phyloP scores from a whole-genome alignment of 2,888 invertebrate genomes.

The Leptogaster cylindrica region DNA sequence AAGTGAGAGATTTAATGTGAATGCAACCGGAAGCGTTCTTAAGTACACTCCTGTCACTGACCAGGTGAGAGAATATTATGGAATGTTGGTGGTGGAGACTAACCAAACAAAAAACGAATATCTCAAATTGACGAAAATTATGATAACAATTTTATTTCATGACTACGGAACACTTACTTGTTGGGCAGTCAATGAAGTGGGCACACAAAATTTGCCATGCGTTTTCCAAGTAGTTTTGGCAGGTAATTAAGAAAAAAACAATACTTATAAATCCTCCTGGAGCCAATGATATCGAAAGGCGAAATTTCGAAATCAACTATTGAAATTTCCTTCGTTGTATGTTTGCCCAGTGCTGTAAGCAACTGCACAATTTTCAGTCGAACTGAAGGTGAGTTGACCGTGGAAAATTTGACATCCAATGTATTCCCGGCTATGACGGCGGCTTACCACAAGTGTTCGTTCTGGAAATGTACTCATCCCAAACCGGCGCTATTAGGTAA shows the following conservation, averaged over 20 bases:
- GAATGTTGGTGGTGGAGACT: no score
- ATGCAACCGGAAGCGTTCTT: constrained; percentile 76
- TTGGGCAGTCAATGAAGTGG: constrained; percentile 84
- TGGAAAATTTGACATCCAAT: constrained; percentile 82
- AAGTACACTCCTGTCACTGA: constrained; percentile 71
- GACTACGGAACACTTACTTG: constrained; percentile 91
- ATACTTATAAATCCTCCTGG: no score
- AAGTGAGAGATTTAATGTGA: constrained; percentile 77
- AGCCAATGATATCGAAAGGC: no score
- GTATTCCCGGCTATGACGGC: constrained; percentile 85
- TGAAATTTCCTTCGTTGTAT: constrained; percentile 60
- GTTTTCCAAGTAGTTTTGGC: constrained; percentile 89
- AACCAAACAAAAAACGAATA: not conserved
- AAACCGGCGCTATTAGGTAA: constrained; percentile 61
- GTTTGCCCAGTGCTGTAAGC: constrained; percentile 82
- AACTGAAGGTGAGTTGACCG: constrained; percentile 81
- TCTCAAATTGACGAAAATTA: not conserved
- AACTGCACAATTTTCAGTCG: constrained; percentile 87
- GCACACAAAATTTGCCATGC: constrained; percentile 81
- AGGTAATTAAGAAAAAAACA: constrained; percentile 64
- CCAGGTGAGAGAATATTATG: constrained; percentile 60
- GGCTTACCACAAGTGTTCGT: constrained; percentile 87
- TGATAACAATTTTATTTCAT: constrained; percentile 47
- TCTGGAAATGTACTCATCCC: constrained; percentile 72
- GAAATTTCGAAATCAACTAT: no score